A percentile compares a stretch with the other conserved stretches of the same genome.
phyloP scores from a whole-genome alignment of 2,797 vertebrate genomes.

The Botia kubotai region DNA sequence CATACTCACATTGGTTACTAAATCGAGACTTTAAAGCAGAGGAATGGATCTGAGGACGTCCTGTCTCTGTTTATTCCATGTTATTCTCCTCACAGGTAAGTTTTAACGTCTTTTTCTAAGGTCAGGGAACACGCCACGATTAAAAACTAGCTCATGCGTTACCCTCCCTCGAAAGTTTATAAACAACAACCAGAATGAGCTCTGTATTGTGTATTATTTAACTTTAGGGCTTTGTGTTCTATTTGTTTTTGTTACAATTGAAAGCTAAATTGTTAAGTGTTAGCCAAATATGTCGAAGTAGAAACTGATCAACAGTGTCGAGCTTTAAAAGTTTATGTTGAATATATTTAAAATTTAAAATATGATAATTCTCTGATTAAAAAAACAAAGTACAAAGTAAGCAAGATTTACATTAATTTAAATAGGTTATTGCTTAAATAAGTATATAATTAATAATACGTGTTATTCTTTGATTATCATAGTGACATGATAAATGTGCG shows the following conservation, averaged over 20 bases:
- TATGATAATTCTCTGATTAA: background rate
- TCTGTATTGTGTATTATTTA: background rate
- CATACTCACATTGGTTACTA: background rate
- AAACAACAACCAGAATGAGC: background rate
- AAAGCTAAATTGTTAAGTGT: too few relatives aligned
- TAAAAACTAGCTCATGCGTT: background rate
- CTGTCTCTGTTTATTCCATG: slow-evolving; percentile 56
- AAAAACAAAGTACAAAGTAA: too few relatives aligned
- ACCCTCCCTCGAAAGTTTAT: background rate
- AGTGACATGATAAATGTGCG: too few relatives aligned
- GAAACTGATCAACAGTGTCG: background rate
- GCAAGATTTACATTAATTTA: too few relatives aligned
- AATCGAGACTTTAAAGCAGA: slow-evolving; percentile 56
- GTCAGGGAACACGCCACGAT: background rate
- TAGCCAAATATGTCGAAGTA: background rate
- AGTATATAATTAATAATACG: too few relatives aligned
- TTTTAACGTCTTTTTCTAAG: slow-evolving; percentile 58
- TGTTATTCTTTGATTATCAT: too few relatives aligned
- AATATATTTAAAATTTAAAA: background rate
- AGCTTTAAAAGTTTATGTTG: too few relatives aligned
- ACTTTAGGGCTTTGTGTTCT: background rate
- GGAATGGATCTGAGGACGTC: slow-evolving; percentile 66
- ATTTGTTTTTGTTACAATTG: too few relatives aligned
- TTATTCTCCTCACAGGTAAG: slow-evolving; percentile 73
- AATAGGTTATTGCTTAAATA: too few relatives aligned